Evolutionary conservation across 2,113 vertebrate genomes (phyloP), one percentile per base, ranked within the genome.

Genomic region (Saguinus midas): DNA sequence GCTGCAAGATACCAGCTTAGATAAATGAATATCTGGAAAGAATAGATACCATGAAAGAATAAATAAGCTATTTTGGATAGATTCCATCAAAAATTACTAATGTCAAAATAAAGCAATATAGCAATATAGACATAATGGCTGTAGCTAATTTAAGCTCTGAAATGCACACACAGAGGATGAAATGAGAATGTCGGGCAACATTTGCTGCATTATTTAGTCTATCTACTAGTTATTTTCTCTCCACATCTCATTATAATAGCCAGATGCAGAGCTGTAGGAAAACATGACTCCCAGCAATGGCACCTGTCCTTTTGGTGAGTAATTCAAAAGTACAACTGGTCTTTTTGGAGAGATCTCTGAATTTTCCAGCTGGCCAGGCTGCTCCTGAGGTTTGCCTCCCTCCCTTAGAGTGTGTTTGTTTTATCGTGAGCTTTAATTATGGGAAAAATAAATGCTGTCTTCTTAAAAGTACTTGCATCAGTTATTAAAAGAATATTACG

Each of bases 71-170:
- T 78, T 95, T 90, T 81, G 87, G 64, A 81, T 58, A 52, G 50
- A 95, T 88, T 81, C 52, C 73, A 92, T 79, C 20, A 95, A 94
- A 93, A 83, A 75, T n/a, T 52, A 91, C 50, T 72, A 52, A 88
- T 57, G 61, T 70, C 35, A 70, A 94, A 96, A 96, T 76, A 48
- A 94, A 96, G 64, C 6, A 78, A 72, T 90, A 88, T n/a, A 96
- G 64, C 8, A 76, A 81, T 91, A 88, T n/a, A 95, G 37, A 91
- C 8, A 32, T 76, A 94, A 66, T 27, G 35, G 50, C 29, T 81
- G 3, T 43, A 64, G 73, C 72, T 66, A 43, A 50, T 85, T 95
- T 92, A 61, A 83, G 48, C 21, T 80, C 61, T 40, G 10, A 86
- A 80, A 78, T 23, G 57, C 25, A 82, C 0, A 27, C 17, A 20